These are phyloP conservation scores for Diplogasteroides magnus DNA, from an alignment of 1,140 invertebrate species.

Conservation along the genomic window DNA sequence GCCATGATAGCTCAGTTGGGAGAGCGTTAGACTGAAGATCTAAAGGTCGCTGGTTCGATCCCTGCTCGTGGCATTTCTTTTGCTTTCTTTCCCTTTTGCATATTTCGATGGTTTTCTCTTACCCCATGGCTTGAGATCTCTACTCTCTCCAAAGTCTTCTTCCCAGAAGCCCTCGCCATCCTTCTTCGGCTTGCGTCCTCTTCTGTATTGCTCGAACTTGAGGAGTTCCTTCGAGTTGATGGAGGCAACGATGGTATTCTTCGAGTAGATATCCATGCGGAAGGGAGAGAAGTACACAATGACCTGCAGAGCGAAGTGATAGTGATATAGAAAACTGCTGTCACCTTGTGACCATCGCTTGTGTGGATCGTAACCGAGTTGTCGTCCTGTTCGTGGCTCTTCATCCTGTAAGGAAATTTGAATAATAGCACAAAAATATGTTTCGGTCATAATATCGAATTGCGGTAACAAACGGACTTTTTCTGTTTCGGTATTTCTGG, in stretches of 20 bases:
- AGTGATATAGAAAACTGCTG: neutral
- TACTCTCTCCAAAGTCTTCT: conserved; percentile 88
- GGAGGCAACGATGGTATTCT: conserved; percentile 63
- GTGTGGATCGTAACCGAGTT: conserved; percentile 17
- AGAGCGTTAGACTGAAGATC: neutral
- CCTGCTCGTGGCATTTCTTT: neutral
- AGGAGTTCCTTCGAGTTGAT: conserved; percentile 81
- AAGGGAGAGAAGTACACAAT: conserved; percentile 28
- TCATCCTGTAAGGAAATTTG: conserved; percentile 19
- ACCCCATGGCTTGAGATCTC: conserved; percentile 85
- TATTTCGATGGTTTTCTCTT: too few relatives aligned
- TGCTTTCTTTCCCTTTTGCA: neutral
- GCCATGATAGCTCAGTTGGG: neutral
- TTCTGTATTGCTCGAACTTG: conserved; percentile 80
- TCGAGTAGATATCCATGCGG: conserved; percentile 32
- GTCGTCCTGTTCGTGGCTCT: conserved; percentile 23
- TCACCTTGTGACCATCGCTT: conserved; percentile 13
- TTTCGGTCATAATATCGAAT: neutral
- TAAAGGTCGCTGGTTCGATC: neutral
- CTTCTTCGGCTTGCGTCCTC: conserved; percentile 32
- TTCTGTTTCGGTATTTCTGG: neutral
- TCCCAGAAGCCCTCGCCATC: conserved; percentile 82
- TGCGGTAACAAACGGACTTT: neutral
- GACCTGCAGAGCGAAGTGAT: too few relatives aligned
- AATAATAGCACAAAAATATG: neutral